Percentiles rank a stretch among this genome's conserved stretches.
phyloP scores from a whole-genome alignment of 2,797 vertebrate species.

The Ctenosaura bakeri region DNA sequence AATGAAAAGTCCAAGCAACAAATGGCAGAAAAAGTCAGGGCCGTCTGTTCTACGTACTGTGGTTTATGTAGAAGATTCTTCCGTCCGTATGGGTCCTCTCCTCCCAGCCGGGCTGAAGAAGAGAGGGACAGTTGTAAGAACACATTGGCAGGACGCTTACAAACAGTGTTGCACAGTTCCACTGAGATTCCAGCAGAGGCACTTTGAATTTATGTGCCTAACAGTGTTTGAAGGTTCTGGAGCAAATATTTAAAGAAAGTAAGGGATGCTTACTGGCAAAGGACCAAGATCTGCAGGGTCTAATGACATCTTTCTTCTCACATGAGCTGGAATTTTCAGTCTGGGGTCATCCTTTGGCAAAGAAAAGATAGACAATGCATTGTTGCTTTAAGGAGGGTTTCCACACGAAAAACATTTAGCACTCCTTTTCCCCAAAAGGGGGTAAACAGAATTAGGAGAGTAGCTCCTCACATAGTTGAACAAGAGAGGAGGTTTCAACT shows the following conservation, averaged over 20 bases:
- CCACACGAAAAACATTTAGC: background rate
- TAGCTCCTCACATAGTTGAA: background rate
- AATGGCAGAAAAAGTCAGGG: background rate
- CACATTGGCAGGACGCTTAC: no score
- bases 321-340: conserved; percentile 86
- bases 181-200: conserved; percentile 3
- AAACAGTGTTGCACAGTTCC: background rate
- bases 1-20: background rate
- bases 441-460: background rate
- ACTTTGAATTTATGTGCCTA: background rate
- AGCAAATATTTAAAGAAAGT: no score
- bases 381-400: background rate
- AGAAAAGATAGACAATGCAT: background rate
- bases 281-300: conserved; percentile 92
- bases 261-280: conserved; percentile 85
- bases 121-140: conserved; percentile 12
- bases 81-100: conserved; percentile 94
- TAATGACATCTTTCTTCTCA: conserved; percentile 85
- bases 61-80: conserved; percentile 96
- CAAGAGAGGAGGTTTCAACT: no score
- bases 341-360: conserved; percentile 91
- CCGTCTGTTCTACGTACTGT: conserved; percentile 85
- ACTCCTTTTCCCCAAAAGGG: background rate
- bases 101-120: conserved; percentile 93
- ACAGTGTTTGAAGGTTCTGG: background rate